Percentiles rank a stretch among this genome's conserved stretches.
These are phyloP conservation scores for Agrilus biguttatus DNA, from an alignment of 2,888 invertebrate genomes.

Conservation along the genomic window DNA sequence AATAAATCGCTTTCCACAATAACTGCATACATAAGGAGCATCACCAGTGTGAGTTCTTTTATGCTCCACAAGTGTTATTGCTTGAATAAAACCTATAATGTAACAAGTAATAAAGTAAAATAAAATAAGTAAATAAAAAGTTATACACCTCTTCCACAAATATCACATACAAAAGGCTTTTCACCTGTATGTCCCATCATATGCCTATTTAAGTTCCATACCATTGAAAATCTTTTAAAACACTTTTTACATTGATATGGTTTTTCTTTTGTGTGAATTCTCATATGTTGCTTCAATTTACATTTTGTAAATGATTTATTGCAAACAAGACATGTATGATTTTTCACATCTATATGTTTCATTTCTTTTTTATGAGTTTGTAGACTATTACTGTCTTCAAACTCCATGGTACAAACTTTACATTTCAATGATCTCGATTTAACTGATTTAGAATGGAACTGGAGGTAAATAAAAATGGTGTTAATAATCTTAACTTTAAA, in stretches of 20 bases:
- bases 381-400: constrained; percentile 1
- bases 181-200: constrained; percentile 10
- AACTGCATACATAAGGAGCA: constrained; percentile 15
- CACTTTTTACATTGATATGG: constrained; percentile 29
- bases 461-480: too few relatives aligned
- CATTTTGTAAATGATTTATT: constrained; percentile 7
- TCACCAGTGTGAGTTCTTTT: constrained; percentile 25
- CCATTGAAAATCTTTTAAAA: constrained; percentile 20
- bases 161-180: constrained; percentile 8
- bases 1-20: constrained; percentile 10
- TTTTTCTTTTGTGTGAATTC: constrained; percentile 26
- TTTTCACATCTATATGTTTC: constrained; percentile 5
- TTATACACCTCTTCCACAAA: constrained; percentile 9
- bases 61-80: constrained; percentile 16
- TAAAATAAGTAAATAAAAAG: neutral
- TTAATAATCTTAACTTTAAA: too few relatives aligned
- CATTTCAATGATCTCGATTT: neutral
- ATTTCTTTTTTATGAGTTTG: constrained; percentile 3
- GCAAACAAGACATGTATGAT: constrained; percentile 7
- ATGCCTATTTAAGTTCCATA: constrained; percentile 9
- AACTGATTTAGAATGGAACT: too few relatives aligned
- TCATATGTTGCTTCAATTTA: constrained; percentile 16
- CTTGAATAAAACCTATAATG: constrained; percentile 9
- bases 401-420: constrained; percentile 1
- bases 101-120: neutral